A percentile compares a stretch with the other conserved stretches of the same genome.
Evolutionary conservation across 1,140 invertebrate genomes (phyloP).

Genomic region (Euwallacea similis): DNA sequence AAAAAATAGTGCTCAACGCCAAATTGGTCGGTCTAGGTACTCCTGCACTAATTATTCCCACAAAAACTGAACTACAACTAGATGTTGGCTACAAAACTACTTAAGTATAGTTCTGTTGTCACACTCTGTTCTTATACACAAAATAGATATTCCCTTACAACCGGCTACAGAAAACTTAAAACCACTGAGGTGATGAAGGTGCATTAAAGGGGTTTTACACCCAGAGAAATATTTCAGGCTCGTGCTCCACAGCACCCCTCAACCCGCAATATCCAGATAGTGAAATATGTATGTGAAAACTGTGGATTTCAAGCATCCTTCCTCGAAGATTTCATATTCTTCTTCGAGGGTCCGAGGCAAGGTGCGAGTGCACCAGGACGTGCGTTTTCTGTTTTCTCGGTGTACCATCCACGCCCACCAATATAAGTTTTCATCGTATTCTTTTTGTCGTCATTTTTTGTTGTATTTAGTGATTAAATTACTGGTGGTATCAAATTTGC

Average conservation of each 20-base stretch:
- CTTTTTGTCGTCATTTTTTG: conserved; percentile 30
- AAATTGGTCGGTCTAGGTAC: conserved; percentile 1
- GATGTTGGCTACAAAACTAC: conserved; percentile 23
- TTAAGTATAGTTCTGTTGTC: conserved; percentile 43
- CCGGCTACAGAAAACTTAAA: conserved; percentile 42
- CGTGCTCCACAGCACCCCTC: no score
- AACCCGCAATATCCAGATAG: no score
- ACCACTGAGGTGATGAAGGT: conserved; percentile 37
- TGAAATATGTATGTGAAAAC: no score
- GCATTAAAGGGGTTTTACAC: conserved; percentile 23
- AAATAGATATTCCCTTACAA: conserved; percentile 45
- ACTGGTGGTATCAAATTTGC: conserved; percentile 36
- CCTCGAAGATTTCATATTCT: no score
- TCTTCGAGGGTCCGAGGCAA: no score
- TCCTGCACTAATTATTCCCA: conserved; percentile 16
- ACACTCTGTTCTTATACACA: conserved; percentile 43
- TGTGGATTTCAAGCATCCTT: no score
- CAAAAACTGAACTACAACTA: conserved; percentile 27
- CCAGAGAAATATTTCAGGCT: conserved; percentile 4
- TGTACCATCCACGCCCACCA: conserved; percentile 19
- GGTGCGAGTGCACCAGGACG: no score
- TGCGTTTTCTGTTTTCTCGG: conserved; percentile 11
- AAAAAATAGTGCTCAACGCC: conserved; percentile 53
- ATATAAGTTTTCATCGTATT: conserved; percentile 31
- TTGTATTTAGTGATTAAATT: conserved; percentile 30